A percentile compares a stretch with the other conserved stretches of the same genome.
phyloP scores from a whole-genome alignment of 2,113 vertebrate genomes.

The Chloropsis cyanopogon region DNA sequence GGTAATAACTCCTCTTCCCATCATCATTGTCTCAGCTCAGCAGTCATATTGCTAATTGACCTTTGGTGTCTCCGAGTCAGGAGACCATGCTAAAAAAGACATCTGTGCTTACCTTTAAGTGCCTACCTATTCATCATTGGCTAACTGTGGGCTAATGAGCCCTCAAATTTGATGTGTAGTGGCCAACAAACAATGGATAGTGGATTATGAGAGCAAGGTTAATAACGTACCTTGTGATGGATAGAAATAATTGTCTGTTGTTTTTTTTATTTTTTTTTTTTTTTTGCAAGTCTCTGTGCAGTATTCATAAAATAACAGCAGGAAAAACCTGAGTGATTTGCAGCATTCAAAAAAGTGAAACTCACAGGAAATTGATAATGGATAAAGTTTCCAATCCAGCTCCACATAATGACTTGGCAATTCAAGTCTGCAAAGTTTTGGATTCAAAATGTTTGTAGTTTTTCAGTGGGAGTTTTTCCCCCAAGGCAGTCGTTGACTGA shows the following conservation, averaged over 20 bases:
- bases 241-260: background rate
- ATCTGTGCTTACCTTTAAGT: background rate
- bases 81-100: background rate
- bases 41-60: slow-evolving; percentile 30
- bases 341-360: background rate
- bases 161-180: background rate
- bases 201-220: background rate
- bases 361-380: background rate
- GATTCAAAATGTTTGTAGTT: background rate
- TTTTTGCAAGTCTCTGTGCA: background rate
- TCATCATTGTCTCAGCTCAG: background rate
- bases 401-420: background rate
- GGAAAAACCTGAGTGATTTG: background rate
- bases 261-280: background rate
- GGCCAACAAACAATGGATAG: background rate
- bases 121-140: background rate
- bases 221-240: background rate
- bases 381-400: background rate
- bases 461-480: background rate
- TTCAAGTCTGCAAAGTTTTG: background rate
- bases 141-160: background rate
- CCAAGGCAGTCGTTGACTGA: background rate
- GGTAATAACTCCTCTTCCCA: slow-evolving; percentile 20
- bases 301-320: background rate
- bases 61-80: background rate